Conservation (phyloP, 2,797 vertebrate species). For the Pipistrellus nathusii region DNA sequence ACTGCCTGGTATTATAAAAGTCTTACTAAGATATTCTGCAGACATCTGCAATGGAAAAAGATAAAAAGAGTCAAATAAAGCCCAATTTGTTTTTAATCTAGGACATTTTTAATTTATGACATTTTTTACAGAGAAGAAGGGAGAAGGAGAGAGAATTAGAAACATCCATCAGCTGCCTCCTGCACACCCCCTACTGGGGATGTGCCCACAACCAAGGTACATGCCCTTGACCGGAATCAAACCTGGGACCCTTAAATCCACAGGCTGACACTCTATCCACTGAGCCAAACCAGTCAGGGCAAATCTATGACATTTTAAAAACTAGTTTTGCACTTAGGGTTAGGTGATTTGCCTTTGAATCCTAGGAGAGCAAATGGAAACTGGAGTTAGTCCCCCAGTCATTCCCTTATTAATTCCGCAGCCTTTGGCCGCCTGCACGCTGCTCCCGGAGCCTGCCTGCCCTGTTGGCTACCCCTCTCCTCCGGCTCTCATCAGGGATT, state of each 20-base stretch:
- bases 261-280: too few relatives aligned
- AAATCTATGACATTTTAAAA: conserved; percentile 15
- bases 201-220: too few relatives aligned
- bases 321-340: conserved; percentile 29
- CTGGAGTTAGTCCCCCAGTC: background rate
- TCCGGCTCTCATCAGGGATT: background rate
- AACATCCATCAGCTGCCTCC: too few relatives aligned
- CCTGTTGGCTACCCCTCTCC: background rate
- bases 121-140: background rate
- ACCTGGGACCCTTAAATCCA: too few relatives aligned
- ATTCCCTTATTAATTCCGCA: background rate
- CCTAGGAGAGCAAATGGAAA: background rate
- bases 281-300: too few relatives aligned
- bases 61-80: background rate
- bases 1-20: background rate
- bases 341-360: background rate
- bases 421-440: background rate
- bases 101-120: conserved; percentile 36
- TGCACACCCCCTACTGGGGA: too few relatives aligned
- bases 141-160: too few relatives aligned
- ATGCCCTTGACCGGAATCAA: too few relatives aligned
- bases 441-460: background rate
- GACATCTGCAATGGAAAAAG: conserved; percentile 7
- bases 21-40: background rate
- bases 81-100: background rate